Percentiles rank a stretch among this genome's conserved stretches.
Conservation (phyloP, 2,888 invertebrate genomes). For the Drosophila austrosaltans region DNA sequence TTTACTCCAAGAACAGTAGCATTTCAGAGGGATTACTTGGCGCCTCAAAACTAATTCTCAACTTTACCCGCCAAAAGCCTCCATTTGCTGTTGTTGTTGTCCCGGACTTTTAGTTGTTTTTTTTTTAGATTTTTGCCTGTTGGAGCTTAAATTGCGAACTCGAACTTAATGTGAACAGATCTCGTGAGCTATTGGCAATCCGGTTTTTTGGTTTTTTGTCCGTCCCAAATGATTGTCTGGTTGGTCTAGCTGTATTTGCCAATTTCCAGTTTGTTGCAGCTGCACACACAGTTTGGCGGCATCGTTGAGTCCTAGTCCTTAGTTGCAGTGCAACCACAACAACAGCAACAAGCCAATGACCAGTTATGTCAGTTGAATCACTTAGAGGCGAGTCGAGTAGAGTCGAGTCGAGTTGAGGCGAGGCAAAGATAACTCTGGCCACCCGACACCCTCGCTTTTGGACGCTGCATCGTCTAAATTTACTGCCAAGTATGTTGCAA, state of each 20-base stretch:
- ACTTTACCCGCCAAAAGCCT: conserved; percentile 3
- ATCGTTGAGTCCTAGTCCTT: conserved; percentile 72
- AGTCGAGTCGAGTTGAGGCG: conserved; percentile 57
- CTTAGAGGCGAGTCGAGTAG: conserved; percentile 57
- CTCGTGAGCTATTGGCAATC: conserved; percentile 64
- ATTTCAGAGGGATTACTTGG: not conserved
- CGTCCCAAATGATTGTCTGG: conserved; percentile 56
- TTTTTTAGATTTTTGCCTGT: conserved; percentile 30
- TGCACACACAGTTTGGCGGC: conserved; percentile 51
- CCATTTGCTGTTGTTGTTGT: conserved; percentile 43
- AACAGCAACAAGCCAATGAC: conserved; percentile 67
- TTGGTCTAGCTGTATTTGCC: conserved; percentile 63
- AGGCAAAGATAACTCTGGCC: conserved; percentile 59
- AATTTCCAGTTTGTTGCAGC: conserved; percentile 75
- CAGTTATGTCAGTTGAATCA: conserved; percentile 72
- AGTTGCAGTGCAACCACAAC: conserved; percentile 36
- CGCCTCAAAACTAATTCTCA: not conserved
- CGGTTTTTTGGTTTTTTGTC: conserved; percentile 52
- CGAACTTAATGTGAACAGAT: conserved; percentile 58
- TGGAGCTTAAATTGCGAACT: conserved; percentile 66
- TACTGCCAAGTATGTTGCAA: conserved; percentile 74
- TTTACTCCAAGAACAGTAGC: no score
- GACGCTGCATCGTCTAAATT: conserved; percentile 60
- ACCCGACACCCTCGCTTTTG: conserved; percentile 75
- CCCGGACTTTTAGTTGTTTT: conserved; percentile 24